phyloP scores from a whole-genome alignment of 2,888 invertebrate genomes.

The Drosophila emarginata region DNA sequence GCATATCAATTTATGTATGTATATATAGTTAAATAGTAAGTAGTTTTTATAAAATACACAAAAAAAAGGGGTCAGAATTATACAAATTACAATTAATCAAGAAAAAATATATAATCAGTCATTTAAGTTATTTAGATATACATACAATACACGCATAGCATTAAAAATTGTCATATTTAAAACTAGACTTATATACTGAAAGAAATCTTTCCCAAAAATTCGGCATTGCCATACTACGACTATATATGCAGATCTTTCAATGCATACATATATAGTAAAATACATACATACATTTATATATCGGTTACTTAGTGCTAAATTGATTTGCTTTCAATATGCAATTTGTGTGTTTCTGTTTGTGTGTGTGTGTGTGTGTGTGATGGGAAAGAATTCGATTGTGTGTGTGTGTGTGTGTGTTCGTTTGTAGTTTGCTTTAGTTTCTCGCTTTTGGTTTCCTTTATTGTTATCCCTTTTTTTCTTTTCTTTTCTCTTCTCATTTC shows the following conservation, averaged over 20 bases:
- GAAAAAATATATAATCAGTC: constrained; percentile 74
- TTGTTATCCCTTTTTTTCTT: too few species aligned
- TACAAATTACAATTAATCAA: constrained; percentile 53
- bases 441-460: constrained; percentile 1
- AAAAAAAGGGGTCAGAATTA: constrained; percentile 25
- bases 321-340: constrained; percentile 1
- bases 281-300: constrained; percentile 14
- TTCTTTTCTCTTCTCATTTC: neutral
- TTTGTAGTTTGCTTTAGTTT: constrained; percentile 2
- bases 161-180: neutral
- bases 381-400: neutral
- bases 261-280: constrained; percentile 35
- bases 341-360: neutral
- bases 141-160: constrained; percentile 45
- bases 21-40: constrained; percentile 20
- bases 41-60: constrained; percentile 41
- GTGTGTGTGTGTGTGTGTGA: neutral
- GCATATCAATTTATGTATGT: constrained; percentile 25
- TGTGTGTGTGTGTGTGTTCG: neutral
- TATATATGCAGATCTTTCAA: constrained; percentile 25
- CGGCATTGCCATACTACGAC: neutral
- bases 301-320: neutral
- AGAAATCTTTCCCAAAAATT: neutral
- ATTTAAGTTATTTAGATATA: constrained; percentile 67
- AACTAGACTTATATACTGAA: neutral